These are phyloP conservation scores for Nothoprocta pentlandii DNA, from an alignment of 2,113 vertebrate genomes.

Conservation along the genomic window DNA sequence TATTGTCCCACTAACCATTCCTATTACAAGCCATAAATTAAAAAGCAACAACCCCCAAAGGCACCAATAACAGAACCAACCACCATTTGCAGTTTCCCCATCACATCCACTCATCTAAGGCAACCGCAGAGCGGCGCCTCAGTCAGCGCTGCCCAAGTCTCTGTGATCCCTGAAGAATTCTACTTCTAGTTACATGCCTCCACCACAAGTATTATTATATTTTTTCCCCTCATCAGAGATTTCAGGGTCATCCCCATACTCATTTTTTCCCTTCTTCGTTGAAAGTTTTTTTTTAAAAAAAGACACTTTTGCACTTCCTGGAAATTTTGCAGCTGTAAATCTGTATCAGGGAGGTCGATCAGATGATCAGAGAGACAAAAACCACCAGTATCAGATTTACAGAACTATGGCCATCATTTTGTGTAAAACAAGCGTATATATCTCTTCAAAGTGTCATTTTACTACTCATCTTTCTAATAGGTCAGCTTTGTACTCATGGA, in stretches of 20 bases:
- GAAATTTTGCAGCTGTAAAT: background rate
- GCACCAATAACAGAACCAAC: background rate
- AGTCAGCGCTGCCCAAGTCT: background rate
- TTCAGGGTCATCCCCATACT: background rate
- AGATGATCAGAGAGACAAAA: background rate
- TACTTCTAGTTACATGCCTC: background rate
- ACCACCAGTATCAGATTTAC: background rate
- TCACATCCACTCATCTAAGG: background rate
- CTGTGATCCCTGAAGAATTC: background rate
- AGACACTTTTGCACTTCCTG: background rate
- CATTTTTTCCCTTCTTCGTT: background rate
- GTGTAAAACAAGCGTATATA: background rate
- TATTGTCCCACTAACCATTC: background rate
- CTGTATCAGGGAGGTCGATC: background rate
- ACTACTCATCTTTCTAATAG: background rate
- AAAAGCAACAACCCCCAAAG: background rate
- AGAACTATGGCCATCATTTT: background rate
- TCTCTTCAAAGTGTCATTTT: background rate
- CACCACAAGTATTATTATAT: background rate
- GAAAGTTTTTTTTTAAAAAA: background rate
- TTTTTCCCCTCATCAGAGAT: background rate
- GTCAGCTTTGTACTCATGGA: background rate
- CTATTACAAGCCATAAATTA: background rate
- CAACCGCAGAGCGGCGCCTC: accelerated
- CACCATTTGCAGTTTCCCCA: background rate